Conservation (phyloP, 2,888 invertebrate species). For the Drosophila gaucha region DNA sequence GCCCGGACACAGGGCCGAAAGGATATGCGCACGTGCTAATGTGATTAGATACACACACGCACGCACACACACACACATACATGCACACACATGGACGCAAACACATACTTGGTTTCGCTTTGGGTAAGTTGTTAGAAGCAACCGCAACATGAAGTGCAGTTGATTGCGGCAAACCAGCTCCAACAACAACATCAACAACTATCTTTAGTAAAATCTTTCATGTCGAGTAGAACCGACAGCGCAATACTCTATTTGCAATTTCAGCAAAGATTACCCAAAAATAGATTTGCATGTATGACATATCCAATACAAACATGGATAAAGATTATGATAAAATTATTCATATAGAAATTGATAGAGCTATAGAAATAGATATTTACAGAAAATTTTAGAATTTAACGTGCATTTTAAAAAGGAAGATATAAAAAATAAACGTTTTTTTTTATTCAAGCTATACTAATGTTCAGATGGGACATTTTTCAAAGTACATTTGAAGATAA, state of each 20-base stretch:
- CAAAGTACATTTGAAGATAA: too few species aligned
- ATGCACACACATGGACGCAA: neutral
- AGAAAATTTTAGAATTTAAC: too few species aligned
- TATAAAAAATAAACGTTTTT: too few species aligned
- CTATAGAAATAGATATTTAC: neutral
- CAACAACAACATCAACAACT: constrained; percentile 19
- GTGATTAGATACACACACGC: constrained; percentile 71
- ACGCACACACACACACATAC: constrained; percentile 1
- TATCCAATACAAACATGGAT: too few species aligned
- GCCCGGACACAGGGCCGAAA: constrained; percentile 42
- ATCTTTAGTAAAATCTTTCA: neutral
- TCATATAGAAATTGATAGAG: neutral
- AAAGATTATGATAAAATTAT: too few species aligned
- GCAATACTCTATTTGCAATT: neutral
- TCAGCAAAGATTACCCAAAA: neutral
- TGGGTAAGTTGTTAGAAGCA: constrained; percentile 57
- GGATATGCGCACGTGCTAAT: constrained; percentile 79
- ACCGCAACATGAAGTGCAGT: constrained; percentile 81
- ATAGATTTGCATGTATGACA: neutral
- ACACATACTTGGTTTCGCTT: constrained; percentile 17
- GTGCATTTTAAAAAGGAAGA: too few species aligned
- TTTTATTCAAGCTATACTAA: too few species aligned
- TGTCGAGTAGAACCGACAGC: neutral
- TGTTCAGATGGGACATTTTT: too few species aligned
- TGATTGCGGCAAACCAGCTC: constrained; percentile 72